Base-by-base conservation (phyloP, 1,140 invertebrate species). In the Hetaerina americana region DNA sequence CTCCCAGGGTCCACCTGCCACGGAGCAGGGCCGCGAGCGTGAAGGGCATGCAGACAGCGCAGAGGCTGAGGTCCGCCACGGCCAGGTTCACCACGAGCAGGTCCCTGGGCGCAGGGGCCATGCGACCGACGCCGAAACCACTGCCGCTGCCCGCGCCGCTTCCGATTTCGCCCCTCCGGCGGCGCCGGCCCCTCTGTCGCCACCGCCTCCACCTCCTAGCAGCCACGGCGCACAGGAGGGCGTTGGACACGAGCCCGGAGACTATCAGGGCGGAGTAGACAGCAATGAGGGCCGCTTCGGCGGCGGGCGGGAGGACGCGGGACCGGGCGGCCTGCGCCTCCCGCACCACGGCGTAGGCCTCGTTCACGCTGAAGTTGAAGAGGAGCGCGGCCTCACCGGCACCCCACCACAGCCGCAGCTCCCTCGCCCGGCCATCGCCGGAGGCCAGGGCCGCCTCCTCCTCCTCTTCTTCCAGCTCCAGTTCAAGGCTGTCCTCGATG, bases 1-100 rank as follows among this genome's bases (percentile, higher is more conserved):
- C 40, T 2, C 78, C 78, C 8, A 80, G 72, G 15, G 73, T 73
- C 77, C 77, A 79, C 40, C 75, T 74, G 24, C 71, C 72, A 31
- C 77, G 75, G 0, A 81, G 72, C n/a, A 79, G 68, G 25, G 74
- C 73, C 40, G 84, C 78, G 18, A 84, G 74, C 72, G 84, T 85
- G 28, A 85, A 79, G 1, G 84, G 84, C 76, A 82, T 83, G 0
- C 82, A 83, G 69, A 85, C 80, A 25, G 82, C 49, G 73, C 84
- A 85, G 12, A 85, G 75, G 3, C 81, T 81, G 18, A 85, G 76
- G 76, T 85, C 84, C 0, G 84, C 83, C 26, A 84, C 79, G 66
- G 83, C 83, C 66, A 85, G 75, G 75, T 85, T 85, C 18, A 84
- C 73, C 70, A 86, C 84, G 76, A 85, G 85, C 10, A 86, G 80